A percentile compares a stretch with the other conserved stretches of the same genome.
Conservation (phyloP, 1,140 invertebrate species). For the Megathymus violae region DNA sequence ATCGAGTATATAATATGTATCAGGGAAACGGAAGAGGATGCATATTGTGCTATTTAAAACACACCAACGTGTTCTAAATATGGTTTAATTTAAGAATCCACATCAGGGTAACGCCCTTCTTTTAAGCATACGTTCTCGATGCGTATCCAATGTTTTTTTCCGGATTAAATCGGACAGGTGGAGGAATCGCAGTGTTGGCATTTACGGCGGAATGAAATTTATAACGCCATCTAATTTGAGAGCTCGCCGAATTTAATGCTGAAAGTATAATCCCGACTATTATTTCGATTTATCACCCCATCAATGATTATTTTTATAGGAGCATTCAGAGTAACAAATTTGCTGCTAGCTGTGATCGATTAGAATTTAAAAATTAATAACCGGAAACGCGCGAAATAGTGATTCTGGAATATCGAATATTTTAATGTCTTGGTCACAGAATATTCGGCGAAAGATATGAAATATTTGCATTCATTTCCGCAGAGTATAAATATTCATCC, state of each 20-base stretch:
- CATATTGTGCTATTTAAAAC: constrained; percentile 44
- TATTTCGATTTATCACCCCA: background rate
- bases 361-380: too few relatives aligned
- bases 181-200: constrained; percentile 1
- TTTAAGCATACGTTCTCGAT: too few relatives aligned
- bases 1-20: background rate
- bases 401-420: too few relatives aligned
- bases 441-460: too few relatives aligned
- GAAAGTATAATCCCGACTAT: constrained; percentile 5
- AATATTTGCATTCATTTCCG: too few relatives aligned
- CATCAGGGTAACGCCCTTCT: constrained; percentile 49
- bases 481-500: too few relatives aligned
- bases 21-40: constrained; percentile 42
- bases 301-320: background rate
- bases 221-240: constrained; percentile 15
- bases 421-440: too few relatives aligned
- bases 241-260: constrained; percentile 6
- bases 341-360: too few relatives aligned
- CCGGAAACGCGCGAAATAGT: too few relatives aligned
- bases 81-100: constrained; percentile 41
- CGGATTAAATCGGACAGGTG: constrained; percentile 1
- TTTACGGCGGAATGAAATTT: constrained; percentile 5
- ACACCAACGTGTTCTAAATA: constrained; percentile 32
- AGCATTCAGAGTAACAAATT: background rate
- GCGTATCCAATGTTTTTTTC: background rate